Conservation (phyloP, 2,888 invertebrate genomes). For the Drosophila multiciliata region DNA sequence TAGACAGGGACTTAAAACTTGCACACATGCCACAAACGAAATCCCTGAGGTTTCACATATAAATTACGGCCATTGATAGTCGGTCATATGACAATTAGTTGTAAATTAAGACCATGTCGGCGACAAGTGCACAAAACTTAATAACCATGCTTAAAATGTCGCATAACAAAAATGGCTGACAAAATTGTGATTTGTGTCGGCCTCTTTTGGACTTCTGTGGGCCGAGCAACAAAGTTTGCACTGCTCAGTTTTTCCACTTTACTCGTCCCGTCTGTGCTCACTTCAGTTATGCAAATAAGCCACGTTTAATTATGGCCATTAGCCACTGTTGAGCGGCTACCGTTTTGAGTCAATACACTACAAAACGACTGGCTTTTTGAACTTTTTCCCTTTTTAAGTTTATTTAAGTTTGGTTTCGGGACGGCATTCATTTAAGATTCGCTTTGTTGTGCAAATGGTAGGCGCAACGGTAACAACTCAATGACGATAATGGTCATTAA, state of each 20-base stretch:
- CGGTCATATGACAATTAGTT: slow-evolving; percentile 83
- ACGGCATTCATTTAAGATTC: slow-evolving; percentile 35
- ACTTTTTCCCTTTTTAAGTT: slow-evolving; percentile 10
- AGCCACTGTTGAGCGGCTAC: slow-evolving; percentile 83
- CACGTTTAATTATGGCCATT: slow-evolving; percentile 79
- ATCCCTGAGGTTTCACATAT: slow-evolving; percentile 57
- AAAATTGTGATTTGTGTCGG: slow-evolving; percentile 22
- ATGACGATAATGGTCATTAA: slow-evolving; percentile 53
- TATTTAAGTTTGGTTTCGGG: background rate
- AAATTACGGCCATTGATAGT: slow-evolving; percentile 68
- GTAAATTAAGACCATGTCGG: slow-evolving; percentile 67
- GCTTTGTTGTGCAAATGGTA: slow-evolving; percentile 52
- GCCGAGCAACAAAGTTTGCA: slow-evolving; percentile 27
- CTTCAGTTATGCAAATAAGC: slow-evolving; percentile 76
- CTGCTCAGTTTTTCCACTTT: slow-evolving; percentile 18
- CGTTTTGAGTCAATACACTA: slow-evolving; percentile 72
- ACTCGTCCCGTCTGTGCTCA: slow-evolving; percentile 38
- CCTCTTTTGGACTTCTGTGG: slow-evolving; percentile 24
- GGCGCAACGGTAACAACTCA: slow-evolving; percentile 16
- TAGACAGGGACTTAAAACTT: slow-evolving; percentile 56
- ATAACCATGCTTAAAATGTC: slow-evolving; percentile 18
- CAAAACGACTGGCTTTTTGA: slow-evolving; percentile 7
- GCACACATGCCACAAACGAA: slow-evolving; percentile 33
- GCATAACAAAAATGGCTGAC: slow-evolving; percentile 18
- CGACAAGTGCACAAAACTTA: slow-evolving; percentile 33